Evolutionary conservation across 2,113 vertebrate species (phyloP), one percentile per base, ranked within the genome.

Genomic region (Megalops atlanticus): DNA sequence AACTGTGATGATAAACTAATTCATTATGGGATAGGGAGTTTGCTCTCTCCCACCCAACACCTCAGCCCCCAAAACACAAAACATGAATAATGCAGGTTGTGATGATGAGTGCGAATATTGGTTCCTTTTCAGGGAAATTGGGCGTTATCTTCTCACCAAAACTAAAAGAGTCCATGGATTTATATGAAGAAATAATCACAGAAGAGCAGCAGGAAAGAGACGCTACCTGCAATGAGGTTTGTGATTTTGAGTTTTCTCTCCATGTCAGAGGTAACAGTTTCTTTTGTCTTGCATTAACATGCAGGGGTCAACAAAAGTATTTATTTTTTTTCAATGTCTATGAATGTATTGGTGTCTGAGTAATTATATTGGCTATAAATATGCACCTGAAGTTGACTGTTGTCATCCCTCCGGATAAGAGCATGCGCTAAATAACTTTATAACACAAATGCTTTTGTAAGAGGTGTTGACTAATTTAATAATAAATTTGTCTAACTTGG

Each of bases 171-270:
- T 73, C n/a, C 33, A 73, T 80, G 78, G 78, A 80, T 73, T 73
- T 80, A 54, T 80, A 80, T 73, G 78, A 73, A 73, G 78, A 80
- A 52, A 72, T 80, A n/a, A 80, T 80, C 45, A 80, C 11, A 39
- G 43, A 80, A 24, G 78, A 80, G 15, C 35, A 80, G 45, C 78
- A 80, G 35, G 43, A 80, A 52, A 72, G 21, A 31, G 33, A 80
- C 38, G 33, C 78, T 80, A 73, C 70, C n/a, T 47, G 49, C 35
- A 80, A 73, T 73, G 78, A 80, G 78, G 78, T 80, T 80, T 73
- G 69, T 36, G 21, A 43, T 69, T 7, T 54, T 31, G 38, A 49
- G 24, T 49, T 43, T 41, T n/a, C n/a, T n/a, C n/a, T 64, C 27
- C n/a, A 27, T 54, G 18, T 21, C 18, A 54, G 58, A n/a, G n/a